A percentile compares a stretch with the other conserved stretches of the same genome.
Conservation (phyloP, 1,140 invertebrate genomes). For the Ceratina japonica region DNA sequence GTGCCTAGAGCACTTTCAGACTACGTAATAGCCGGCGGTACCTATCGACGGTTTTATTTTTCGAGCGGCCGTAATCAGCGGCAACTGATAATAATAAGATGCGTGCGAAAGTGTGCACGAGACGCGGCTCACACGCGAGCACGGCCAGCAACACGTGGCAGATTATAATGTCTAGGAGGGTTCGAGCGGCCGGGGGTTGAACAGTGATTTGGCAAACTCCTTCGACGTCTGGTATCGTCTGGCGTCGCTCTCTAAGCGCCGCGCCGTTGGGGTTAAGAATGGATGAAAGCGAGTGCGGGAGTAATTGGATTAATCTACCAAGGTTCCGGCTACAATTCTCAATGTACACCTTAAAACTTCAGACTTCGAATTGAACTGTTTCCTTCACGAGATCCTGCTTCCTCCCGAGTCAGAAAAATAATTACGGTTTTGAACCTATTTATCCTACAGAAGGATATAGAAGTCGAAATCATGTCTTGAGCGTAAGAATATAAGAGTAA, state of each 20-base stretch:
- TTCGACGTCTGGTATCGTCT: constrained; percentile 30
- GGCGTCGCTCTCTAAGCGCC: constrained; percentile 3
- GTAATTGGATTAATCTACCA: constrained; percentile 46
- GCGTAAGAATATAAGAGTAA: too few relatives aligned
- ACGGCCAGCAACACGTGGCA: constrained; percentile 66
- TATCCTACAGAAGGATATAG: too few relatives aligned
- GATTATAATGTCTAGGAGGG: constrained; percentile 57
- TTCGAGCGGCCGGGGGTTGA: neutral
- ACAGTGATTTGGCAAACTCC: constrained; percentile 56
- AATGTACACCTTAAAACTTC: constrained; percentile 1
- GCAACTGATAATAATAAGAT: constrained; percentile 32
- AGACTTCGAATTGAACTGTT: constrained; percentile 9
- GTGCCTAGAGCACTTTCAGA: neutral
- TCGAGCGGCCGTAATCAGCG: neutral
- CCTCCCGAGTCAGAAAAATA: too few relatives aligned
- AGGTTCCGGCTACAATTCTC: neutral
- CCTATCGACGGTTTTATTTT: neutral
- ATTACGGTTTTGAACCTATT: too few relatives aligned
- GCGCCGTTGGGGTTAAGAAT: constrained; percentile 26
- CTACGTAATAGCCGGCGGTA: too few relatives aligned
- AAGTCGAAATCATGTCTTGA: too few relatives aligned
- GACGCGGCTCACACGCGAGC: constrained; percentile 30
- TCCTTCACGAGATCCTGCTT: neutral
- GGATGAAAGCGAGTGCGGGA: neutral
- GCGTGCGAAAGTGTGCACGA: constrained; percentile 27